Base-by-base conservation (phyloP, 2,888 invertebrate species). In the Apodemia duryi region DNA sequence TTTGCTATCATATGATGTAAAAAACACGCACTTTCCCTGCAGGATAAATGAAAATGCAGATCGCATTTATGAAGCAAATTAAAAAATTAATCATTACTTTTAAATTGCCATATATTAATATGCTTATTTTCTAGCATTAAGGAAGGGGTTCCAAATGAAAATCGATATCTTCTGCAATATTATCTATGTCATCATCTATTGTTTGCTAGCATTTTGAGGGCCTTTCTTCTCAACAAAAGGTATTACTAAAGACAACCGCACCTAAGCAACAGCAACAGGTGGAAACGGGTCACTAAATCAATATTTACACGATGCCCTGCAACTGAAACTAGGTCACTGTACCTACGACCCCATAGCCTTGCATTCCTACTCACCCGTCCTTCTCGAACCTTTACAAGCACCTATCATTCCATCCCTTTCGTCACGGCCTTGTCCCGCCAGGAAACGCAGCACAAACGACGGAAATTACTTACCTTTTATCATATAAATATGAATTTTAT, bases 331-430 rank as follows among this genome's bases (percentile, higher is more conserved):
- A 73, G 91, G 91, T 87, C 90, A 84, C 78, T 88, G 89, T 83
- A 85, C 88, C 86, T 87, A 86, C 80, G 88, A 88, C 83, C 88
- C 78, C 78, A 73, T 82, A 86, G 85, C 86, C 88, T 86, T 89
- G 89, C 89, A 89, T 84, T 86, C 84, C 79, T 72, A 72, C 60
- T n/a, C 35, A 35, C 69, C 77, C 74, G 69, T 81, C 83, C 71
- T 77, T 72, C 72, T 81, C 77, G 51, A 69, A 69, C 82, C 57
- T 72, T 64, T 65, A 67, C 68, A 66, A 70, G 61, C 32, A 68
- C 67, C 51, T 64, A 72, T 82, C 74, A 68, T 68, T 65, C 75
- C 74, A 51, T 85, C 83, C 76, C 76, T 68, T 73, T 85, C 81
- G 64, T 71, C 77, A 66, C 84, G 84, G 83, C 89, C 91, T 91